Base-by-base conservation (phyloP, 1,140 invertebrate species). In the Aphidius ervi region DNA sequence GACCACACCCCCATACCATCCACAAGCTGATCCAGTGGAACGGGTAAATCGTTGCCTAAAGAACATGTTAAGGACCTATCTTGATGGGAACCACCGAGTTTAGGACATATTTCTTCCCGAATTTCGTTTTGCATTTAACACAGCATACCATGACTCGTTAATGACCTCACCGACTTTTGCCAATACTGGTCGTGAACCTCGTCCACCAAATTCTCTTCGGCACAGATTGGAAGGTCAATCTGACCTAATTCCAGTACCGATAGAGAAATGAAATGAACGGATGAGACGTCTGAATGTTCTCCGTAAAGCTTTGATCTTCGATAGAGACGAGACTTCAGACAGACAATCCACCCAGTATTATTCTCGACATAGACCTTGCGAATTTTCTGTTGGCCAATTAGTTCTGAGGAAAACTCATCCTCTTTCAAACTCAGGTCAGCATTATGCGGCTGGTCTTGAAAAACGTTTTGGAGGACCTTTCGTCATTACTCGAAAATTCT, bases 41-140 rank as follows among this genome's bases (percentile, higher is more conserved):
- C 47, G 77, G 1, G 69, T 72, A 5, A 82, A 81, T 59, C 66
- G 68, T 49, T 71, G 71, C 0, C 58, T 80, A 6, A 73, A 75
- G 9, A 72, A 68, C 1, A 70, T 75, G 65, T 63, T 81, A 6
- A 53, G 68, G 2, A 57, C 69, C 2, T 79, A 65, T 57, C 61
- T 76, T 1, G 62, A 70, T 4, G 56, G 72, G 3, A 69, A 78
- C 59, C 77, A 82, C 43, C 59, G 67, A 8, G 59, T 63, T 39
- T 81, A 76, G 78, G 74, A 76, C 57, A 7, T 58, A 7, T 48
- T 68, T 58, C 48, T 78, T 1, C 61, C 56, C 6, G 65, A 70
- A 56, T 64, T 76, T n/a, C 68, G 68, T 9, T 72, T 72, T 46
- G 77, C 76, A 0, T 70, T 79, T 59, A 80, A 81, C 53, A 75